phyloP scores from a whole-genome alignment of 2,113 vertebrate genomes.

The Lamprologus callipterus region DNA sequence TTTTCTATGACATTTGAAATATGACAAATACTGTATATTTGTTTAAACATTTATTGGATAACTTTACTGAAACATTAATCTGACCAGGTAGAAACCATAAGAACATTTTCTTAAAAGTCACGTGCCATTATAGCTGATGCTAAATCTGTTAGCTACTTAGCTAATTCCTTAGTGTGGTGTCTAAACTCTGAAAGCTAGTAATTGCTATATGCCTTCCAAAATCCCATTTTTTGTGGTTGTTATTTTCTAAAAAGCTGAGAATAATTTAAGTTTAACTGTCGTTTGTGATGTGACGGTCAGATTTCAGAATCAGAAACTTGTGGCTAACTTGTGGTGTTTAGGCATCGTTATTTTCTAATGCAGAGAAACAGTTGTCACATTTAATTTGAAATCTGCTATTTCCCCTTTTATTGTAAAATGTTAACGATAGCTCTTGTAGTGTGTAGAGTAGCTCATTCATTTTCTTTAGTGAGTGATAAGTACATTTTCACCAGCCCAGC shows the following conservation, averaged over 20 bases:
- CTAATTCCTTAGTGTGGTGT: background rate
- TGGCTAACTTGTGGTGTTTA: background rate
- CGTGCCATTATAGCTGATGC: background rate
- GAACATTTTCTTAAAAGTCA: background rate
- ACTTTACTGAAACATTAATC: accelerated
- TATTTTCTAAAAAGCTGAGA: background rate
- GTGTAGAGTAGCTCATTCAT: conserved; percentile 12
- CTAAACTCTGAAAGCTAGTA: background rate
- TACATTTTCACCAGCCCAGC: background rate
- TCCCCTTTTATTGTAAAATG: background rate
- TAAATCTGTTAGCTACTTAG: background rate
- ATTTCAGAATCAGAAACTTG: background rate
- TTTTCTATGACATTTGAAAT: background rate
- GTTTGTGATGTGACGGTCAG: background rate
- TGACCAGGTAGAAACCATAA: background rate
- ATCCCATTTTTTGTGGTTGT: background rate
- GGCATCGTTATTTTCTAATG: background rate
- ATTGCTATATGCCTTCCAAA: background rate
- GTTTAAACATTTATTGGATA: background rate
- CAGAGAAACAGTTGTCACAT: background rate
- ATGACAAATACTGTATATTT: accelerated
- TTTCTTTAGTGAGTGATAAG: conserved; percentile 37
- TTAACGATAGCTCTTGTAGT: background rate
- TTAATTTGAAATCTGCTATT: background rate
- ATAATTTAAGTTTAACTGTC: background rate